These are phyloP conservation scores for Stomatorhinus walkeri DNA, from an alignment of 2,797 vertebrate genomes.

Conservation along the genomic window DNA sequence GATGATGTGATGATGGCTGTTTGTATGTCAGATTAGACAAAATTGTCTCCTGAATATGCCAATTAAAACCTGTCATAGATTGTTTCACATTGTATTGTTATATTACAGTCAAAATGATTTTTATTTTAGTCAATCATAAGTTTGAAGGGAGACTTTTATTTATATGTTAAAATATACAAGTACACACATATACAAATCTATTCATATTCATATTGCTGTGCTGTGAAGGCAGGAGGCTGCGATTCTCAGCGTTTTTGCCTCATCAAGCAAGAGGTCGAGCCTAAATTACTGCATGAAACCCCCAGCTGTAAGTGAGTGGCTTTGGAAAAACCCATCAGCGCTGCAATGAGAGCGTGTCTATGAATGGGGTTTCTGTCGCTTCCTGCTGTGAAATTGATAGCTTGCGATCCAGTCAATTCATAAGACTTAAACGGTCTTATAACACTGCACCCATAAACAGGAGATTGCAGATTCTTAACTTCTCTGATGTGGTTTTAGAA, in stretches of 20 bases:
- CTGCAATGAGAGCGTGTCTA: neutral
- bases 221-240: neutral
- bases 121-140: neutral
- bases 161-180: neutral
- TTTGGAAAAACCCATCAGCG: neutral
- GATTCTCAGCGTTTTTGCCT: neutral
- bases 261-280: neutral
- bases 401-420: slow-evolving; percentile 1
- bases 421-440: neutral
- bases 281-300: neutral
- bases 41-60: neutral
- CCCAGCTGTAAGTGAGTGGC: neutral
- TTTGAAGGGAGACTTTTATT: neutral
- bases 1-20: neutral
- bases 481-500: neutral
- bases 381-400: slow-evolving; percentile 12
- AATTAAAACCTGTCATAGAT: neutral
- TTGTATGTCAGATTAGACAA: neutral
- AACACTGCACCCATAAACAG: neutral
- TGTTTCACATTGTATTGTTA: neutral
- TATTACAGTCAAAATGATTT: neutral
- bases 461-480: slow-evolving; percentile 7
- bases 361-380: neutral
- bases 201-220: neutral
- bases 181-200: neutral